A percentile compares a stretch with the other conserved stretches of the same genome.
These are phyloP conservation scores for Montipora capricornis DNA, from an alignment of 64 coral and sea anemone species.

Conservation along the genomic window DNA sequence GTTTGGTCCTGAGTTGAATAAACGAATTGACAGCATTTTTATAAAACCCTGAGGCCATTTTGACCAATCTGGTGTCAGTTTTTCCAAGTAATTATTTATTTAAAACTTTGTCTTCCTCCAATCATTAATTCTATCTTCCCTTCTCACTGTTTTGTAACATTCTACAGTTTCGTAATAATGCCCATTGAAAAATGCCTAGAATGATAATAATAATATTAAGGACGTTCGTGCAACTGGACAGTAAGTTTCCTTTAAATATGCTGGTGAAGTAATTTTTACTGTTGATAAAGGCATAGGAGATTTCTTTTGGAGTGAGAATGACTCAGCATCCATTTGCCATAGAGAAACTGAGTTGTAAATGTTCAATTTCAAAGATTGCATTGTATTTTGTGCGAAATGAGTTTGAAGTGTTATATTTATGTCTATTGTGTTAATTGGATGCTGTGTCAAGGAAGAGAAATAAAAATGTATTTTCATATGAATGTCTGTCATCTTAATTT, in stretches of 20 bases:
- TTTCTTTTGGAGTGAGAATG: neutral
- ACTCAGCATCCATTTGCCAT: neutral
- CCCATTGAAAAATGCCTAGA: neutral
- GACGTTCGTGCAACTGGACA: neutral
- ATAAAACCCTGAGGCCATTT: neutral
- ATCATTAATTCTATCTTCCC: neutral
- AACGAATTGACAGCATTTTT: neutral
- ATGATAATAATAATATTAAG: neutral
- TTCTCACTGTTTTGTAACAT: neutral
- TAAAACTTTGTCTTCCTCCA: neutral
- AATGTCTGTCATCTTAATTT: neutral
- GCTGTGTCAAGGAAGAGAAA: neutral
- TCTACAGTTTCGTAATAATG: neutral
- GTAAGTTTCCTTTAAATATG: neutral
- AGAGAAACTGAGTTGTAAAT: constrained; percentile 19
- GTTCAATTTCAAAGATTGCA: neutral
- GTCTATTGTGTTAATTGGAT: neutral
- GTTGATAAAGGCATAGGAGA: neutral
- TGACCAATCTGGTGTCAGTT: constrained; percentile 15
- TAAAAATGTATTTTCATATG: constrained; percentile 12
- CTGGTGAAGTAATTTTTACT: neutral
- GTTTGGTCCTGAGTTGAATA: neutral
- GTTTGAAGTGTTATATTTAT: constrained; percentile 29
- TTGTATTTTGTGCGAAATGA: constrained; percentile 23
- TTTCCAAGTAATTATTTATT: constrained; percentile 9